phyloP scores from a whole-genome alignment of 2,888 invertebrate genomes.

The Drosophila histrio region DNA sequence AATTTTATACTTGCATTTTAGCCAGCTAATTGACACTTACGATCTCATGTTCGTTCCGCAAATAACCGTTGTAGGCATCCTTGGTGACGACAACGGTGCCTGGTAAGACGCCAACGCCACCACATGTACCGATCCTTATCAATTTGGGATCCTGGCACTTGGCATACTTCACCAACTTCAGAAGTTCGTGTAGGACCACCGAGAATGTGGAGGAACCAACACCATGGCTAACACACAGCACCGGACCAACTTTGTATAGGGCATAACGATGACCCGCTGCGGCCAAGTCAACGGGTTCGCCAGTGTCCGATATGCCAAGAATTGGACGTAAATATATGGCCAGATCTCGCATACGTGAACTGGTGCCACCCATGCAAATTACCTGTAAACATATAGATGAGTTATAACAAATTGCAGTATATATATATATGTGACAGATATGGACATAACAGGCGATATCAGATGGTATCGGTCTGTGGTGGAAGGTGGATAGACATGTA shows the following conservation, averaged over 20 bases:
- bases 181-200: constrained; percentile 98
- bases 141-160: constrained; percentile 93
- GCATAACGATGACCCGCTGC: constrained; percentile 95
- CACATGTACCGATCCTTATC: constrained; percentile 96
- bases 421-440: too few species aligned
- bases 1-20: too few species aligned
- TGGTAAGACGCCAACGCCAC: constrained; percentile 93
- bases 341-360: constrained; percentile 94
- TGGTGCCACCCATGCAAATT: constrained; percentile 97
- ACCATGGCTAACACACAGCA: constrained; percentile 88
- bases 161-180: constrained; percentile 97
- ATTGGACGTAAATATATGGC: constrained; percentile 93
- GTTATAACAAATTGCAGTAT: neutral
- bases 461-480: too few species aligned
- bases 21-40: constrained; percentile 85
- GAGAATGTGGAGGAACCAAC: constrained; percentile 98
- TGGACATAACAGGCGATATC: too few species aligned
- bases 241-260: constrained; percentile 92
- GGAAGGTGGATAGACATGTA: too few species aligned
- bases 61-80: constrained; percentile 93
- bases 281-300: constrained; percentile 92
- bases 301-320: constrained; percentile 91
- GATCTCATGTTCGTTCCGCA: constrained; percentile 92
- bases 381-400: constrained; percentile 87
- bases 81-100: constrained; percentile 97